These are phyloP conservation scores for Petrocephalus schoutedeni DNA, from an alignment of 2,797 vertebrate species.

Conservation along the genomic window DNA sequence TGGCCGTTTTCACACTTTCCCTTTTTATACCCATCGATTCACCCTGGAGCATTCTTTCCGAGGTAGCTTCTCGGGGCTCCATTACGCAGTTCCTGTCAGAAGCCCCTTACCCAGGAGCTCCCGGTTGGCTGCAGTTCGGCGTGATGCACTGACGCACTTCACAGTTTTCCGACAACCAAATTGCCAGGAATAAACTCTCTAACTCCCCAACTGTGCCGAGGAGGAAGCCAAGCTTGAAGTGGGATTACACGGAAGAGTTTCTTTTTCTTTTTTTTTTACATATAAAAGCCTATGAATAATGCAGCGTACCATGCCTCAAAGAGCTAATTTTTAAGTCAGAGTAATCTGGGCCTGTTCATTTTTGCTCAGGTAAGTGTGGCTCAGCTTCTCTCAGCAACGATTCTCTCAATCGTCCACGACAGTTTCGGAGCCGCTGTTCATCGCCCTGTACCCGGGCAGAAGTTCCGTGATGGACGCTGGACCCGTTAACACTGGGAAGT, in stretches of 20 bases:
- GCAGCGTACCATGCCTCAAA: not conserved
- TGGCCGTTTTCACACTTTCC: not conserved
- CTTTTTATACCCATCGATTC: not conserved
- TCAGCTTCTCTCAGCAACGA: not conserved
- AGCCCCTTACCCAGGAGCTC: not conserved
- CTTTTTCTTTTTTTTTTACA: not conserved
- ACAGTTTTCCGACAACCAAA: not conserved
- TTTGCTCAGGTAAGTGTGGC: not conserved
- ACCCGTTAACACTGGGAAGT: not conserved
- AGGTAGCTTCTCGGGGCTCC: not conserved
- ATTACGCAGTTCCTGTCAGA: not conserved
- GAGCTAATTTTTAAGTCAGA: not conserved
- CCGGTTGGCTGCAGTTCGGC: not conserved
- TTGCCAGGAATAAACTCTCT: not conserved
- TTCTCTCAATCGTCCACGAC: not conserved
- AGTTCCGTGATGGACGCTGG: not conserved
- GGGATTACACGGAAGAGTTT: not conserved
- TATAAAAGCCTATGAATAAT: not conserved
- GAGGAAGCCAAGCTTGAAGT: not conserved
- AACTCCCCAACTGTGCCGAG: not conserved
- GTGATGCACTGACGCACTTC: not conserved
- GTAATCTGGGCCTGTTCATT: not conserved
- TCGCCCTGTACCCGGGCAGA: not conserved
- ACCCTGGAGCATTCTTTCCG: not conserved
- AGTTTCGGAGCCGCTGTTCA: not conserved